Percentiles rank a stretch among this genome's conserved stretches.
These are phyloP conservation scores for Leptobrachium leishanense DNA, from an alignment of 2,113 vertebrate genomes.

Conservation along the genomic window DNA sequence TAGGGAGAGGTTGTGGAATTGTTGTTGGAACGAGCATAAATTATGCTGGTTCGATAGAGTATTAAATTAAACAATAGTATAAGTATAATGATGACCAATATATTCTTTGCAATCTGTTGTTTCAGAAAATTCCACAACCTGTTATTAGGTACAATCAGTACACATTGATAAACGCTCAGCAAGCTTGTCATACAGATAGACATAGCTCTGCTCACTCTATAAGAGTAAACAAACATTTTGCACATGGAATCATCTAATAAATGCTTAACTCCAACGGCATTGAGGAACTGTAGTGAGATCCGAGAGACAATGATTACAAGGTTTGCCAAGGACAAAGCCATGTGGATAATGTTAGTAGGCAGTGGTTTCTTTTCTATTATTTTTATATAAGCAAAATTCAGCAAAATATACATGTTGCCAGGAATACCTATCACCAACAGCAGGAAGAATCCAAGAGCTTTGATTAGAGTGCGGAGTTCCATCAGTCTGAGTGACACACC, in stretches of 20 bases:
- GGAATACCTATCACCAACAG: constrained; percentile 33
- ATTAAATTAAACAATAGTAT: too few relatives aligned
- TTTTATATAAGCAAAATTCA: neutral
- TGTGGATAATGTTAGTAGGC: constrained; percentile 45
- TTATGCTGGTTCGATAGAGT: too few relatives aligned
- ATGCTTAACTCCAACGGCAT: neutral
- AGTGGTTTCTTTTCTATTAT: constrained; percentile 45
- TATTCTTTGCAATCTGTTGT: too few relatives aligned
- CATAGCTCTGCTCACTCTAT: constrained; percentile 63
- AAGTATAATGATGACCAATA: too few relatives aligned
- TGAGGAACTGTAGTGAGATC: constrained; percentile 5
- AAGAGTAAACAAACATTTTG: constrained; percentile 66
- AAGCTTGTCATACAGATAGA: constrained; percentile 74
- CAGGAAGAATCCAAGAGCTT: neutral
- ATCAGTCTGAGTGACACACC: constrained; percentile 63
- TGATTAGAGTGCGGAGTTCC: constrained; percentile 42
- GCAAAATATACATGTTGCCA: constrained; percentile 24
- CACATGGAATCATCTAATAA: constrained; percentile 21
- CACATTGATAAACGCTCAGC: constrained; percentile 67
- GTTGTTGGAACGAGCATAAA: too few relatives aligned
- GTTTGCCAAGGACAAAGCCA: constrained; percentile 5
- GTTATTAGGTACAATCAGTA: constrained; percentile 64
- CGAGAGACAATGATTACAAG: constrained; percentile 3
- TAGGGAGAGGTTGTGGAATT: too few relatives aligned
- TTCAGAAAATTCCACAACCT: constrained; percentile 59